A percentile compares a stretch with the other conserved stretches of the same genome.
These are phyloP conservation scores for Lophura swinhoii DNA, from an alignment of 2,797 vertebrate genomes.

Conservation along the genomic window DNA sequence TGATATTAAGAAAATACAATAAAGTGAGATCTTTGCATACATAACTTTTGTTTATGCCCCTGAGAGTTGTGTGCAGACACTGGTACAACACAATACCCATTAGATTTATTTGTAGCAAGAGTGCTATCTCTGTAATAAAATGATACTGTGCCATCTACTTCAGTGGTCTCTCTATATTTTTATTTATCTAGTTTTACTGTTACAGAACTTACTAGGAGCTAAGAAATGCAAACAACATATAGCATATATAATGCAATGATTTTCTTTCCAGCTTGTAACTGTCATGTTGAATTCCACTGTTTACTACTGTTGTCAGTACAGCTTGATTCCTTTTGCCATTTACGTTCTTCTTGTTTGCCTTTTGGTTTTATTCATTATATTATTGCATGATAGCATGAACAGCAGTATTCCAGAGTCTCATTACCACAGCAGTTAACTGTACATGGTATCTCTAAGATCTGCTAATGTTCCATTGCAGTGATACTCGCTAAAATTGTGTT, in stretches of 20 bases:
- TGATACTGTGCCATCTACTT: background rate
- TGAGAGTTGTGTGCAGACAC: background rate
- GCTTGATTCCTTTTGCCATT: background rate
- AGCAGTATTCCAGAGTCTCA: background rate
- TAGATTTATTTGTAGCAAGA: background rate
- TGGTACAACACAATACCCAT: background rate
- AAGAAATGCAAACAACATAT: background rate
- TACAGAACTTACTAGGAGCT: background rate
- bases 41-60: background rate
- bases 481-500: background rate
- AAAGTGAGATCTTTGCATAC: background rate
- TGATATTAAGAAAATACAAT: conserved; percentile 24
- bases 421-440: background rate
- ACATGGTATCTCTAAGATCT: background rate
- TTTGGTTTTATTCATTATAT: background rate
- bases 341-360: background rate
- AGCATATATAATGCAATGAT: background rate
- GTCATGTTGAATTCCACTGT: background rate
- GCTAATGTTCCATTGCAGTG: background rate
- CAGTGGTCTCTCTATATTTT: background rate
- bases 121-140: background rate
- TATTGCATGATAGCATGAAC: background rate
- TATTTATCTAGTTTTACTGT: background rate
- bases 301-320: background rate
- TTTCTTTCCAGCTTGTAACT: background rate